Conservation (phyloP, 2,113 vertebrate genomes). For the Elgaria multicarinata region DNA sequence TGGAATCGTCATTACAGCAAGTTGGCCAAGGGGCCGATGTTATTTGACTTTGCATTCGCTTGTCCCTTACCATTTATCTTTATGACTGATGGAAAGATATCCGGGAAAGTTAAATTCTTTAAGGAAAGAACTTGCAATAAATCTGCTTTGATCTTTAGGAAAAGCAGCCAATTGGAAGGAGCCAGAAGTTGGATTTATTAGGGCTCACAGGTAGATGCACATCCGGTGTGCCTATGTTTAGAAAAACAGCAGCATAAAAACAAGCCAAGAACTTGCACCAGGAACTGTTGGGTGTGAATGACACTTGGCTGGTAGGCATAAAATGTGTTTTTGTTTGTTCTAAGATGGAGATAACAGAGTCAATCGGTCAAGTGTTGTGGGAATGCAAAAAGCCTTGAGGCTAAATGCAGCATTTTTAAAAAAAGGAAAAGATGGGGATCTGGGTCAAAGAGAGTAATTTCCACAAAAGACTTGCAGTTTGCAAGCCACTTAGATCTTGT, state of each 20-base stretch:
- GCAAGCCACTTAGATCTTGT: constrained; percentile 70
- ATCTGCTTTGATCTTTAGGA: constrained; percentile 50
- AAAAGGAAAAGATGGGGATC: constrained; percentile 62
- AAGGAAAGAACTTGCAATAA: background rate
- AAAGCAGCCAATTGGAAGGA: constrained; percentile 34
- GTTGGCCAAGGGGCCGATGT: background rate
- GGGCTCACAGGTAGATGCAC: constrained; percentile 20
- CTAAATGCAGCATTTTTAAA: constrained; percentile 63
- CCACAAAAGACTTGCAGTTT: constrained; percentile 49
- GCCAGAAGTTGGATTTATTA: constrained; percentile 41
- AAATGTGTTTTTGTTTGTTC: constrained; percentile 73
- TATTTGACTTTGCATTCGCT: constrained; percentile 37
- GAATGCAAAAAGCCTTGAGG: constrained; percentile 56
- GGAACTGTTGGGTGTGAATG: constrained; percentile 61
- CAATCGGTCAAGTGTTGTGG: constrained; percentile 73
- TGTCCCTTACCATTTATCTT: constrained; percentile 37
- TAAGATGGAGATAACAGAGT: constrained; percentile 72
- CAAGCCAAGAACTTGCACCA: constrained; percentile 13
- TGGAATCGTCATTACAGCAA: constrained; percentile 27
- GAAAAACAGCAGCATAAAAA: constrained; percentile 34
- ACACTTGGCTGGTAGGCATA: constrained; percentile 70
- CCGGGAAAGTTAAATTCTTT: background rate
- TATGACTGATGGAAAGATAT: constrained; percentile 35
- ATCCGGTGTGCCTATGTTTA: background rate
- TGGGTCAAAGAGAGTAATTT: background rate